Percentiles rank a stretch among this genome's conserved stretches.
phyloP scores from a whole-genome alignment of 2,888 invertebrate species.

The Noctua janthe region DNA sequence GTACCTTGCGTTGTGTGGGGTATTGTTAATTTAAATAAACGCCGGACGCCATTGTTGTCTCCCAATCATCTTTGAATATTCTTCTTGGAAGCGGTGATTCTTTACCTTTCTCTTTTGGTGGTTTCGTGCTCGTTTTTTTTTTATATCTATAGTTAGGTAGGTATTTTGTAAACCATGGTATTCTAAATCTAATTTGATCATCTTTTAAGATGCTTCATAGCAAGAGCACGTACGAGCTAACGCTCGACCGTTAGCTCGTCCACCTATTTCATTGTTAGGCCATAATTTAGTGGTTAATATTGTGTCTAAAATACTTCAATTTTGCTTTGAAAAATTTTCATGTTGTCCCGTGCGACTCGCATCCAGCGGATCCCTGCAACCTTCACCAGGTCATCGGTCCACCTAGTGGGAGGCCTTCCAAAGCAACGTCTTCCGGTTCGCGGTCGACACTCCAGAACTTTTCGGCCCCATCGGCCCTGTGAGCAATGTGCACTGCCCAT shows the following conservation, averaged over 20 bases:
- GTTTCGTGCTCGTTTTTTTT: constrained; percentile 29
- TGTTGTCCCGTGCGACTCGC: not conserved
- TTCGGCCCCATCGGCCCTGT: too few species aligned
- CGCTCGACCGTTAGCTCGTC: not conserved
- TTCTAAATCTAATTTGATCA: not conserved
- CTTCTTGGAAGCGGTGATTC: constrained; percentile 36
- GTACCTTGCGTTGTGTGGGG: constrained; percentile 61
- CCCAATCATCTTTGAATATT: constrained; percentile 63
- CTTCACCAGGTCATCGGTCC: too few species aligned
- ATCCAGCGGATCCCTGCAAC: too few species aligned
- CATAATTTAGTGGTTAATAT: not conserved
- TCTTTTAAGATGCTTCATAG: too few species aligned
- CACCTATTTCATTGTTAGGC: not conserved
- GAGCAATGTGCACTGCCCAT: too few species aligned
- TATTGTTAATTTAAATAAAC: constrained; percentile 71
- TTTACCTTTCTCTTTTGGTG: constrained; percentile 30
- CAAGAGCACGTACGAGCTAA: too few species aligned
- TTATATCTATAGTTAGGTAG: not conserved
- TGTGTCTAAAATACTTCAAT: too few species aligned
- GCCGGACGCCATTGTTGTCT: constrained; percentile 65
- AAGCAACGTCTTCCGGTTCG: too few species aligned
- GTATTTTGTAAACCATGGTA: not conserved
- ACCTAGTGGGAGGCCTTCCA: too few species aligned
- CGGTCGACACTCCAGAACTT: too few species aligned
- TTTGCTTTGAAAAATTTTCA: not conserved